Evolutionary conservation across 2,888 invertebrate genomes (phyloP), one percentile per base, ranked within the genome.

Genomic region (Andrena minutula): DNA sequence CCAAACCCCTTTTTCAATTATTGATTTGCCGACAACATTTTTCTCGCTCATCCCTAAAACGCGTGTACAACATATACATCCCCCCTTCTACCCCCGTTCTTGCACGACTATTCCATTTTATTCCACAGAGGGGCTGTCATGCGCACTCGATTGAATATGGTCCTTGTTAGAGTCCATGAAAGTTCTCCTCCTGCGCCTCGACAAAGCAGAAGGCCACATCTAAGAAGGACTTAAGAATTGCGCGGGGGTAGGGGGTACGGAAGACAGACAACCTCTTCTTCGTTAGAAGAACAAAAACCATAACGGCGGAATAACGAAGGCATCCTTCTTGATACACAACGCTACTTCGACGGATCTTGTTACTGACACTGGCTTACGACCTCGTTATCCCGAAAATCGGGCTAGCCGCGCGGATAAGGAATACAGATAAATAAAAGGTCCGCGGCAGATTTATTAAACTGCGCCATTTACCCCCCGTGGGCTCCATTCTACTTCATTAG

Each of bases 371-470:
- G 86, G 72, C 86, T 90, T 89, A 84, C 89, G 89, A 85, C 87
- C 90, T 92, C 89, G 90, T 92, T 91, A 91, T 92, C 88, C 87
- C 86, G 75, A 83, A 81, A 88, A 84, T 68, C 72, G 41, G 60
- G 53, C 66, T 60, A 56, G 63, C 73, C 64, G 73, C 32, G 51
- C 74, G 41, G 60, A 65, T 68, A n/a, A 65, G 30, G 35, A 26
- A 32, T 26, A 20, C 56, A 49, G 6, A 72, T 51, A 72, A 30
- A 73, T 41, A 35, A 49, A 71, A 41, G 65, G 68, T 53, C 12
- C 26, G 47, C 60, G 16, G 30, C 32, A 23, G 68, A 82, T 82
- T 87, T 83, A 87, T 85, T 79, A 66, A 83, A 79, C 81, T 72
- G 75, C 71, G 28, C 56, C 28, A 20, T 30, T 23, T 26, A 53